phyloP scores from a whole-genome alignment of 1,140 invertebrate genomes.

The Physella acuta region DNA sequence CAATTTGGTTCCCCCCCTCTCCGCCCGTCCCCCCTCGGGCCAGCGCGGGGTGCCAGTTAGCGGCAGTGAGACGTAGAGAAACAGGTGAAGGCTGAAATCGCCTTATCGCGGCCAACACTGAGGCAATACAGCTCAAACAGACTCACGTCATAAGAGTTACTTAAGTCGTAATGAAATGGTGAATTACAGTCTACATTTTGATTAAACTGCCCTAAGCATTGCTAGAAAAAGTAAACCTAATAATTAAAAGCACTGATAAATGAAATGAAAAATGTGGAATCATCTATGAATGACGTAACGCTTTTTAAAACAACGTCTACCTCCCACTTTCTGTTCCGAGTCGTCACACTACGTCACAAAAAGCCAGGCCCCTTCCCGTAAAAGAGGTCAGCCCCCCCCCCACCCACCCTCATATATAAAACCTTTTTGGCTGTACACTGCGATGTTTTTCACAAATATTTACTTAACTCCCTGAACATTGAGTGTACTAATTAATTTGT shows the following conservation, averaged over 20 bases:
- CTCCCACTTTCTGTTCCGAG: background rate
- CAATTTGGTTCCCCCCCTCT: no score
- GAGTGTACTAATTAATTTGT: background rate
- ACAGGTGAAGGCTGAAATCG: no score
- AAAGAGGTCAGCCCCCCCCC: background rate
- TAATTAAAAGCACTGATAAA: background rate
- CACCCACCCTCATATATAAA: background rate
- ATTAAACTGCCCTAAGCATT: no score
- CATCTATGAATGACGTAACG: background rate
- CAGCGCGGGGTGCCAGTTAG: no score
- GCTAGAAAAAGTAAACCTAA: no score
- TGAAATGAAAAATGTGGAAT: background rate
- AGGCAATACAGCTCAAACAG: no score
- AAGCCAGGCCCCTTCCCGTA: background rate
- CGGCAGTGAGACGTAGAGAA: no score
- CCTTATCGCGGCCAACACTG: no score
- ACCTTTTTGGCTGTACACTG: background rate
- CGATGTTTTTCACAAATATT: background rate
- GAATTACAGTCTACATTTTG: no score
- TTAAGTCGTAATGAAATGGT: no score
- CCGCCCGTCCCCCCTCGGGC: no score
- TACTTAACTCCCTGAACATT: background rate
- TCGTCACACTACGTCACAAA: background rate
- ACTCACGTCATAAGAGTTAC: no score
- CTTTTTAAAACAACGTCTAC: background rate